Conservation (phyloP, 2,888 invertebrate genomes). For the Campopleginae sp. region DNA sequence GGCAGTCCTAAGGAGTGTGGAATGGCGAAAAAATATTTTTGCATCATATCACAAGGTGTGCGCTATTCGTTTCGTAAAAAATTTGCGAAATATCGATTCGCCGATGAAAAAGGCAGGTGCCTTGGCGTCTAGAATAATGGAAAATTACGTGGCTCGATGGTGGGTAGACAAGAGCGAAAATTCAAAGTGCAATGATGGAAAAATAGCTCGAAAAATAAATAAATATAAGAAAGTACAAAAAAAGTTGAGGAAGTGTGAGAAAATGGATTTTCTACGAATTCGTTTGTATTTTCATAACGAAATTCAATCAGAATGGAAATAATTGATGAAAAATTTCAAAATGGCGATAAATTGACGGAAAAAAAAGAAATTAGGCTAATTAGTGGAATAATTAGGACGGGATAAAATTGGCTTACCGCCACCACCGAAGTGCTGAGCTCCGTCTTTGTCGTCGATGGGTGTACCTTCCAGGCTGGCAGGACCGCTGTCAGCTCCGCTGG, state of each 20-base stretch:
- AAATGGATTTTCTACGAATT: background rate
- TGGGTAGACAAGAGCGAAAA: conserved; percentile 13
- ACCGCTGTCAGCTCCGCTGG: conserved; percentile 95
- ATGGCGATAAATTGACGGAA: background rate
- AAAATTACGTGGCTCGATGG: background rate
- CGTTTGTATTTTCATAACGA: background rate
- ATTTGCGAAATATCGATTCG: background rate
- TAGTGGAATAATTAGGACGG: background rate
- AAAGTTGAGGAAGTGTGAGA: background rate
- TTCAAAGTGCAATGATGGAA: background rate
- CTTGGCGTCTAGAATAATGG: background rate
- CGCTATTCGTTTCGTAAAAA: background rate
- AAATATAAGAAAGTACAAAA: background rate
- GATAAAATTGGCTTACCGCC: conserved; percentile 84
- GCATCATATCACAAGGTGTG: conserved; percentile 1
- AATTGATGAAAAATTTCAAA: background rate
- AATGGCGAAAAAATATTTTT: background rate
- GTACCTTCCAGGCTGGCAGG: conserved; percentile 91
- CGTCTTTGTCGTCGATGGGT: conserved; percentile 92
- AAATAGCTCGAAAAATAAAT: background rate
- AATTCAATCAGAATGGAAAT: background rate
- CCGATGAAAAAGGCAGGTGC: background rate
- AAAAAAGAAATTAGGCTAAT: background rate
- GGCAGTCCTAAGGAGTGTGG: background rate
- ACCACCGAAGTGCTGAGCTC: conserved; percentile 89